These are phyloP conservation scores for Ciconia boyciana DNA, from an alignment of 2,113 vertebrate genomes.

Conservation along the genomic window DNA sequence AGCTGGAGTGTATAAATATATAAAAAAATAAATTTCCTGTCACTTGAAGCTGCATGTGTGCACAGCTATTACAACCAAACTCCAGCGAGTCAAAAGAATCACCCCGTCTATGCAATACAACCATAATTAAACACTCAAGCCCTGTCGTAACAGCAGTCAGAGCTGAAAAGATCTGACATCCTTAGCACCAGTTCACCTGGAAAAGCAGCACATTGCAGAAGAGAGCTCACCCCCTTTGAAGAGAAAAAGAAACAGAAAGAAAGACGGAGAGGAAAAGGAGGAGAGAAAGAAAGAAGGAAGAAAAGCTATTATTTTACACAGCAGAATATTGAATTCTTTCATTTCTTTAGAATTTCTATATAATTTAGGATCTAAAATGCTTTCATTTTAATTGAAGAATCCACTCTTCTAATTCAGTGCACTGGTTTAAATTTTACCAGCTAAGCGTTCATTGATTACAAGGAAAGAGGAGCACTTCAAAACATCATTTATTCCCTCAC, in stretches of 20 bases:
- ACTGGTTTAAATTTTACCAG: background rate
- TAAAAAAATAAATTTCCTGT: background rate
- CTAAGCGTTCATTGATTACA: background rate
- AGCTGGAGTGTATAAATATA: background rate
- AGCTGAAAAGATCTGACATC: slow-evolving; percentile 3
- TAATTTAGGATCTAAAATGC: background rate
- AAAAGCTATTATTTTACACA: background rate
- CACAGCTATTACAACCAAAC: background rate
- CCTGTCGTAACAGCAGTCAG: slow-evolving; percentile 15
- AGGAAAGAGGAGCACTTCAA: background rate
- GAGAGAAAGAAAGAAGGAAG: background rate
- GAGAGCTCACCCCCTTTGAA: background rate
- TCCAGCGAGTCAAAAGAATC: background rate
- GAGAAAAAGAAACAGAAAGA: background rate
- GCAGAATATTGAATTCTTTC: background rate
- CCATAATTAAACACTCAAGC: slow-evolving; percentile 42
- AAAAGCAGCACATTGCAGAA: background rate
- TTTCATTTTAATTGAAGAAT: background rate
- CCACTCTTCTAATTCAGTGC: background rate
- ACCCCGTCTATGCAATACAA: background rate
- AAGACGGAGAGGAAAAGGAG: background rate
- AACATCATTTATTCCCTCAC: background rate
- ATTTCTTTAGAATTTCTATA: background rate
- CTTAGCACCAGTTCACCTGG: background rate
- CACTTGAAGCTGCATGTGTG: background rate